Percentiles rank a stretch among this genome's conserved stretches.
Conservation (phyloP, 1,140 invertebrate genomes). For the Yoshiicerus persimilis region DNA sequence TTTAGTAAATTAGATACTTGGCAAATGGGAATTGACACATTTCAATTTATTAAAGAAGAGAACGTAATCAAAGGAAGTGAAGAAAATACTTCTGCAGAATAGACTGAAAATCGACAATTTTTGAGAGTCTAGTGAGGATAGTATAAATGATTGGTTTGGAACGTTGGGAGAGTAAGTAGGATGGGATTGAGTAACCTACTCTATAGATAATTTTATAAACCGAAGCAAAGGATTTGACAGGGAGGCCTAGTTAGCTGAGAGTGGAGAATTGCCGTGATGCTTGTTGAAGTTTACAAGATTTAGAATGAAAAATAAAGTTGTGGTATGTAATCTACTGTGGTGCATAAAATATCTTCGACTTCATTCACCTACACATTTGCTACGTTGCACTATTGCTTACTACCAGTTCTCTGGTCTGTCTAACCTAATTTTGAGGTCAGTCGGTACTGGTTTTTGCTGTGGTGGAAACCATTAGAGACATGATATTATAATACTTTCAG, state of each 20-base stretch:
- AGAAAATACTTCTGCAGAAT: too few species aligned
- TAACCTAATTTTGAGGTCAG: constrained; percentile 22
- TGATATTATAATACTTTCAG: neutral
- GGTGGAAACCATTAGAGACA: neutral
- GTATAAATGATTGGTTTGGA: too few species aligned
- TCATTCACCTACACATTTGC: neutral
- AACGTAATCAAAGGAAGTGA: too few species aligned
- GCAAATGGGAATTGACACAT: too few species aligned
- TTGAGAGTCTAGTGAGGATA: too few species aligned
- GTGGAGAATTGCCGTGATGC: neutral
- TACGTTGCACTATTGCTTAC: neutral
- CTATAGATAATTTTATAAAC: neutral
- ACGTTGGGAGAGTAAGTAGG: too few species aligned
- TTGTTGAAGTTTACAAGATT: neutral
- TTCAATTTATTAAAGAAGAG: too few species aligned
- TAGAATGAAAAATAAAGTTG: neutral
- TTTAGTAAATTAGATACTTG: too few species aligned
- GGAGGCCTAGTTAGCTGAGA: neutral
- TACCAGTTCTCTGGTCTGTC: constrained; percentile 1
- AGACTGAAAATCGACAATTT: too few species aligned
- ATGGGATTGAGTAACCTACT: too few species aligned
- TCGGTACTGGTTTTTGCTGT: constrained; percentile 15
- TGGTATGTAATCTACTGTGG: neutral
- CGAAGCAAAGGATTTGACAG: neutral
- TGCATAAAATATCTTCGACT: neutral